Evolutionary conservation across 1,140 invertebrate genomes (phyloP), one percentile per base, ranked within the genome.

Genomic region (Metaphire vulgaris): DNA sequence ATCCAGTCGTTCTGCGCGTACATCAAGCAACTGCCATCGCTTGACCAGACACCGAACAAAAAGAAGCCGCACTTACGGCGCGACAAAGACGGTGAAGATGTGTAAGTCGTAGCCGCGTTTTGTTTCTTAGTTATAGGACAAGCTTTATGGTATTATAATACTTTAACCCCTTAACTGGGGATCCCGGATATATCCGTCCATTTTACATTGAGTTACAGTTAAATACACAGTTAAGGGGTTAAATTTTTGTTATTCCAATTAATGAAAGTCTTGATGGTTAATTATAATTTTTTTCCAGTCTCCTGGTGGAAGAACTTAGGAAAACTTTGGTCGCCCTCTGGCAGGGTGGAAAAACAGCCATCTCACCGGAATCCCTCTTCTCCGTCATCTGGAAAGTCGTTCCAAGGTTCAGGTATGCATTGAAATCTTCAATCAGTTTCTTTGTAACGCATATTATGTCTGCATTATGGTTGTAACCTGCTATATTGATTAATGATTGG

Each of bases 341-440:
- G 80, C 89, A 92, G 21, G 91, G 91, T 70, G 85, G 82, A 71
- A 92, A 92, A 82, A 89, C 89, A 28, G 91, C 92, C 0, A 93
- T 93, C 76, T 92, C 92, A 0, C 92, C 92, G 6, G 91, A 93
- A 83, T 92, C 91, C 75, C 86, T 94, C 29, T 93, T 93, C 81
- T 88, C 90, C 28, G 92, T 93, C 28, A 93, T 93, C 41, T 93
- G 92, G 92, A 93, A 93, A 85, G 91, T 93, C 73, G 92, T 93
- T 34, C 92, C 92, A 69, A 86, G 92, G 81, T 93, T 93, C 87
- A 88, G 91, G 81, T 89, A 83, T 80, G 79, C 76, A 30, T 41
- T 30, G 1, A 1, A 21, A 2, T 56, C 1, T 56, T 56, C n/a
- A 2, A 28, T n/a, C 32, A 1, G 72, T 64, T 12, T 75, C 1